phyloP scores from a whole-genome alignment of 2,888 invertebrate species.

The Drosophila siamana region DNA sequence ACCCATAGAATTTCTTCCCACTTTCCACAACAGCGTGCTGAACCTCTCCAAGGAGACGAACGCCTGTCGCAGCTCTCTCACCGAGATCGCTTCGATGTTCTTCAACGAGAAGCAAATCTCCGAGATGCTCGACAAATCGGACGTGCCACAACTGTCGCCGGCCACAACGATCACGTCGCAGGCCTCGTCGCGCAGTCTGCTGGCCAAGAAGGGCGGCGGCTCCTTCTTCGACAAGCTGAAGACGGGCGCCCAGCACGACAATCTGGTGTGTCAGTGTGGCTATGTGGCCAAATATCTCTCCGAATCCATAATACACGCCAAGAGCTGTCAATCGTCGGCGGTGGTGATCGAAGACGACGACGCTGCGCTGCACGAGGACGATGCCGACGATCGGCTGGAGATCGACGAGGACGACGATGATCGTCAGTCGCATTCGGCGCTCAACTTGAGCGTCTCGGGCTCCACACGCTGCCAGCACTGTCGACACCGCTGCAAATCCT shows the following conservation, averaged over 20 bases:
- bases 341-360: constrained; percentile 76
- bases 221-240: constrained; percentile 94
- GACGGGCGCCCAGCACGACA: constrained; percentile 89
- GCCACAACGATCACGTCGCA: constrained; percentile 73
- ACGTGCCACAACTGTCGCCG: constrained; percentile 77
- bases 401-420: constrained; percentile 84
- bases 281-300: constrained; percentile 93
- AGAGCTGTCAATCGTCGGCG: constrained; percentile 87
- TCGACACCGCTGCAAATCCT: constrained; percentile 94
- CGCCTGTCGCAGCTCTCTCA: constrained; percentile 84
- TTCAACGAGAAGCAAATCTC: constrained; percentile 82
- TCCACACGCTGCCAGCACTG: constrained; percentile 94
- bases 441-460: constrained; percentile 86
- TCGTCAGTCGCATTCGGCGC: constrained; percentile 84
- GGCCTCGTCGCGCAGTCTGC: constrained; percentile 72
- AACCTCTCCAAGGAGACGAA: constrained; percentile 84
- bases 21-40: constrained; percentile 69
- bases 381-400: constrained; percentile 80
- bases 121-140: constrained; percentile 73
- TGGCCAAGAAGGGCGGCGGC: constrained; percentile 86
- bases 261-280: constrained; percentile 89
- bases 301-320: constrained; percentile 92
- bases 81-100: constrained; percentile 87
- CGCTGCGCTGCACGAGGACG: constrained; percentile 76
- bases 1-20: neutral